Evolutionary conservation across 2,113 vertebrate species (phyloP).

Genomic region (Salminus brasiliensis): DNA sequence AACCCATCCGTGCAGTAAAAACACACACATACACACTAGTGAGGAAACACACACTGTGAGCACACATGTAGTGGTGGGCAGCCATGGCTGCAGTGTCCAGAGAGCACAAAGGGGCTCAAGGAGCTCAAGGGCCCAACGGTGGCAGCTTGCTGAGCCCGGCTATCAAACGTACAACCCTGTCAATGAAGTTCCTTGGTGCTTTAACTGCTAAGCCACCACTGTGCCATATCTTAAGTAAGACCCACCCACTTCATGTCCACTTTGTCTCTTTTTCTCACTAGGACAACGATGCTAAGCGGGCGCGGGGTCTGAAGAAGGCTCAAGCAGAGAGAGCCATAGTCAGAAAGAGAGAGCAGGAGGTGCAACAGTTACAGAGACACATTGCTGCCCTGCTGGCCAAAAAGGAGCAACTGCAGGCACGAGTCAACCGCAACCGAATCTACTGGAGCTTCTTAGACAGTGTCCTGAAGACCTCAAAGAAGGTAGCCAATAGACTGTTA

Average conservation of each 20-base stretch:
- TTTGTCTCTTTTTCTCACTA: constrained; percentile 46
- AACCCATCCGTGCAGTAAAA: too few relatives aligned
- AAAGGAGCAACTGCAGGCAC: constrained; percentile 60
- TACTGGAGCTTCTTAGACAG: constrained; percentile 75
- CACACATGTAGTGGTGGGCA: too few relatives aligned
- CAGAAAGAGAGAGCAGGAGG: constrained; percentile 37
- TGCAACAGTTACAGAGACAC: constrained; percentile 57
- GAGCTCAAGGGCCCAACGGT: too few relatives aligned
- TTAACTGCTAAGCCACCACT: too few relatives aligned
- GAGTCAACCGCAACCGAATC: constrained; percentile 55
- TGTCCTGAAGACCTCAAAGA: constrained; percentile 73
- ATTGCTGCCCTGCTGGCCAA: constrained; percentile 43
- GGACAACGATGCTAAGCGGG: constrained; percentile 70
- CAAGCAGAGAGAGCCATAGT: constrained; percentile 52
- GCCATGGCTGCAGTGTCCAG: too few relatives aligned
- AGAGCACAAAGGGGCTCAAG: too few relatives aligned
- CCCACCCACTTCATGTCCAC: not conserved
- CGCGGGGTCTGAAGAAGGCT: constrained; percentile 47
- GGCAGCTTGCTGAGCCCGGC: too few relatives aligned
- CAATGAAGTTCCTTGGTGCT: too few relatives aligned
- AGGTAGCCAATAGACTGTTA: constrained; percentile 60
- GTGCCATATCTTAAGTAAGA: too few relatives aligned
- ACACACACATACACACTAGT: too few relatives aligned
- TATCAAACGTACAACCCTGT: too few relatives aligned
- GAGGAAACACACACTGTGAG: too few relatives aligned